Evolutionary conservation across 2,888 invertebrate species (phyloP).

Genomic region (Atrina japonica): DNA sequence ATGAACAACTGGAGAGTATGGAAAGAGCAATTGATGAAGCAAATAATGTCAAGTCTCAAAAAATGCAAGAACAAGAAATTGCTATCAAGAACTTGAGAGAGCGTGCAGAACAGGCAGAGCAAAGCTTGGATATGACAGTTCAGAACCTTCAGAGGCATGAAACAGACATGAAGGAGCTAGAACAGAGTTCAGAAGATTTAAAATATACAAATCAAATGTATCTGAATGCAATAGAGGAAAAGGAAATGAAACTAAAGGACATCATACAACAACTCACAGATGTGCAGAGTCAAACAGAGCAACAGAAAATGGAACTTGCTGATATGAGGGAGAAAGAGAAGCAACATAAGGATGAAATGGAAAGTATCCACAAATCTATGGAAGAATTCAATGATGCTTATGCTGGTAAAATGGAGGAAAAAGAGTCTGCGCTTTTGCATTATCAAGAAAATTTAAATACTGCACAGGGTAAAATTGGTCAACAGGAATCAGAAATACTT

Average conservation of each 20-base stretch:
- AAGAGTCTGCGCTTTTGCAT: not conserved
- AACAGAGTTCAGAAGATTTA: conserved; percentile 16
- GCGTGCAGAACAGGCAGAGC: conserved; percentile 9
- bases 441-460: not conserved
- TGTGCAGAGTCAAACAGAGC: conserved; percentile 28
- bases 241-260: conserved; percentile 19
- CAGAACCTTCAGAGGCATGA: conserved; percentile 18
- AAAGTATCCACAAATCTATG: conserved; percentile 21
- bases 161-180: conserved; percentile 7
- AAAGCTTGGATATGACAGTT: conserved; percentile 3
- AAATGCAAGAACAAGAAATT: conserved; percentile 43
- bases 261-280: conserved; percentile 17
- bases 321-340: conserved; percentile 23
- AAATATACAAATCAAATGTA: conserved; percentile 35
- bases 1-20: conserved; percentile 42
- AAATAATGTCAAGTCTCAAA: conserved; percentile 35
- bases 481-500: too few relatives aligned
- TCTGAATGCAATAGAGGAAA: conserved; percentile 43
- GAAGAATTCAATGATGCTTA: conserved; percentile 35
- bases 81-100: conserved; percentile 27
- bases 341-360: conserved; percentile 16
- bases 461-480: not conserved
- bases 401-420: conserved; percentile 25
- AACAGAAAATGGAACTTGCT: conserved; percentile 23
- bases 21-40: conserved; percentile 45